Conservation (phyloP, 2,797 vertebrate species). For the Lithobates sylvaticus region DNA sequence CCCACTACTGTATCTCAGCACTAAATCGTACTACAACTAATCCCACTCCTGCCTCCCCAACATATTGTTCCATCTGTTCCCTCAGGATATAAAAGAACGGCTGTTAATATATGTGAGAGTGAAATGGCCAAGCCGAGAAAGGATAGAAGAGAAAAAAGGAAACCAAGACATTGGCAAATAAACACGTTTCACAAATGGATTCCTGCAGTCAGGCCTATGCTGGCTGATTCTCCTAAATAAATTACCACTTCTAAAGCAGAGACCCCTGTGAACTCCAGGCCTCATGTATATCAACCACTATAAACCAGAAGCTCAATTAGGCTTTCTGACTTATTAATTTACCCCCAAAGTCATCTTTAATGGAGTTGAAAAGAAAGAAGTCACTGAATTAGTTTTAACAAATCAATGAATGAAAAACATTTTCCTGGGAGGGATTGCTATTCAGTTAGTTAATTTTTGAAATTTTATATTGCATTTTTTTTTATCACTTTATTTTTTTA, state of each 20-base stretch:
- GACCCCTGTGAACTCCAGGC: constrained; percentile 45
- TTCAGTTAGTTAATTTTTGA: no score
- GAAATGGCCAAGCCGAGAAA: constrained; percentile 28
- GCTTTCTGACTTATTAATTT: constrained; percentile 40
- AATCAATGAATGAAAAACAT: constrained; percentile 34
- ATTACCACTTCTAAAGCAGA: constrained; percentile 57
- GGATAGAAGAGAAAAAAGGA: constrained; percentile 12
- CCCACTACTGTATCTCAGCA: constrained; percentile 66
- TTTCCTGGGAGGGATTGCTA: background rate
- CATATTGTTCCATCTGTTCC: constrained; percentile 74
- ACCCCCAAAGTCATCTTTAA: constrained; percentile 3
- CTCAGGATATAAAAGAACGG: constrained; percentile 61
- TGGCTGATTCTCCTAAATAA: constrained; percentile 36
- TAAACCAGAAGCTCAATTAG: constrained; percentile 28
- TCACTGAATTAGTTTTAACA: background rate
- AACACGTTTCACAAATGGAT: constrained; percentile 55
- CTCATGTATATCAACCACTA: constrained; percentile 54
- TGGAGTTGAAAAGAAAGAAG: constrained; percentile 13
- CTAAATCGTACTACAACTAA: constrained; percentile 68
- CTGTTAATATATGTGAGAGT: constrained; percentile 59
- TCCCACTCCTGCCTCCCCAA: constrained; percentile 73
- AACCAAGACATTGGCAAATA: constrained; percentile 47
- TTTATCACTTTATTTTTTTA: no score
- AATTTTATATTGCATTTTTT: no score
- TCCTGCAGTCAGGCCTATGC: constrained; percentile 27